These are phyloP conservation scores for Todiramphus saurophagus DNA, from an alignment of 2,113 vertebrate species.

Conservation along the genomic window DNA sequence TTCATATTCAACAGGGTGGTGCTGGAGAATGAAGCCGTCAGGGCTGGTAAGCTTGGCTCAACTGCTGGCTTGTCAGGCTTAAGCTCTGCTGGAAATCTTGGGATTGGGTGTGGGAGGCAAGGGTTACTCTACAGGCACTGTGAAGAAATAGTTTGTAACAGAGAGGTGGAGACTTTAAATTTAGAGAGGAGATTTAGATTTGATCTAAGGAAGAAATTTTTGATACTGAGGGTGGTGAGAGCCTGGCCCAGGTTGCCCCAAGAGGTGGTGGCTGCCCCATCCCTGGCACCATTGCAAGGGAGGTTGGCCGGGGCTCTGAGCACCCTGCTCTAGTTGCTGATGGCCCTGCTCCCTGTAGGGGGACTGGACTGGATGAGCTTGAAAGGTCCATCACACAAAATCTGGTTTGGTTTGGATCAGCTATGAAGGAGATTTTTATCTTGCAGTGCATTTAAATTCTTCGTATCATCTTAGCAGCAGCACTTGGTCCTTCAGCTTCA, in stretches of 20 bases:
- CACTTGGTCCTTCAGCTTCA: not conserved
- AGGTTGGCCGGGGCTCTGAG: not conserved
- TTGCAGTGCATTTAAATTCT: not conserved
- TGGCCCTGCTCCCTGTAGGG: not conserved
- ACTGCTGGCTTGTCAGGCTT: not conserved
- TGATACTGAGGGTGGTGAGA: not conserved
- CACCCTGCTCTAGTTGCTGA: not conserved
- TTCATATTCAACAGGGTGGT: constrained; percentile 99
- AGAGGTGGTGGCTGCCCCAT: not conserved
- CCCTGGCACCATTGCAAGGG: not conserved
- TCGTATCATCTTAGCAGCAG: not conserved
- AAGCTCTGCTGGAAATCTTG: not conserved
- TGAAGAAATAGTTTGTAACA: not conserved
- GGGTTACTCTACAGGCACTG: not conserved
- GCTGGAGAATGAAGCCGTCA: constrained; percentile 94
- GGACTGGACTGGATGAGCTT: not conserved
- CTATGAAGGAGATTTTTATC: not conserved
- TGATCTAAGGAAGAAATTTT: no score
- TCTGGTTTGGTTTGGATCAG: not conserved
- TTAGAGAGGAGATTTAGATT: not conserved
- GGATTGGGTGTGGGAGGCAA: not conserved
- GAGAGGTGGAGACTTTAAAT: not conserved
- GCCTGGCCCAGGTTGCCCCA: not conserved
- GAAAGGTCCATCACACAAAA: no score
- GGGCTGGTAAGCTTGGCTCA: constrained; percentile 83